These are phyloP conservation scores for Phytoseiulus persimilis DNA, from an alignment of 2,888 invertebrate genomes.

Conservation along the genomic window DNA sequence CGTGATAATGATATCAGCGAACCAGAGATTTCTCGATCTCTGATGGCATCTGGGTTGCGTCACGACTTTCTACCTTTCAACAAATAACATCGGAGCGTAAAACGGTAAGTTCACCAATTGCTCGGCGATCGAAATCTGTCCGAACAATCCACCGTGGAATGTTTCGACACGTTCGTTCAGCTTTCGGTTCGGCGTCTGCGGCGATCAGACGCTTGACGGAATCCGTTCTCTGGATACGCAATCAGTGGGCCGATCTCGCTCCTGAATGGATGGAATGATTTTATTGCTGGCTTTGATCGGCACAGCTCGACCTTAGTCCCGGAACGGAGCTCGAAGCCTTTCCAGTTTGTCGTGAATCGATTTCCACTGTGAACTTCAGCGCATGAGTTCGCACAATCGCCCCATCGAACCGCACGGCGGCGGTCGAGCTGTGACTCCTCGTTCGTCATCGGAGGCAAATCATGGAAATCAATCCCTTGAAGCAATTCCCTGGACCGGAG, in stretches of 20 bases:
- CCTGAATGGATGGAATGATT: neutral
- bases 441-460: neutral
- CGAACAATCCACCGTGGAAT: neutral
- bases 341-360: no score
- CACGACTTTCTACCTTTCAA: conserved; percentile 5
- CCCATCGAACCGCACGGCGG: no score
- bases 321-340: no score
- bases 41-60: neutral
- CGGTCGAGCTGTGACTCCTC: neutral
- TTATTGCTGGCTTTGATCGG: no score
- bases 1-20: neutral
- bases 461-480: neutral
- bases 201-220: neutral
- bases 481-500: neutral
- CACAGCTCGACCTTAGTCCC: no score
- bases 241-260: neutral
- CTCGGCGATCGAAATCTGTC: neutral
- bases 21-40: neutral
- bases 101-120: neutral
- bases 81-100: neutral
- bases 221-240: neutral
- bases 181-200: neutral
- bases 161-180: neutral
- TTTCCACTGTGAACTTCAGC: no score
- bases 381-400: no score